These are phyloP conservation scores for Notarius lentiginosus DNA, from an alignment of 2,113 vertebrate genomes.

Conservation along the genomic window DNA sequence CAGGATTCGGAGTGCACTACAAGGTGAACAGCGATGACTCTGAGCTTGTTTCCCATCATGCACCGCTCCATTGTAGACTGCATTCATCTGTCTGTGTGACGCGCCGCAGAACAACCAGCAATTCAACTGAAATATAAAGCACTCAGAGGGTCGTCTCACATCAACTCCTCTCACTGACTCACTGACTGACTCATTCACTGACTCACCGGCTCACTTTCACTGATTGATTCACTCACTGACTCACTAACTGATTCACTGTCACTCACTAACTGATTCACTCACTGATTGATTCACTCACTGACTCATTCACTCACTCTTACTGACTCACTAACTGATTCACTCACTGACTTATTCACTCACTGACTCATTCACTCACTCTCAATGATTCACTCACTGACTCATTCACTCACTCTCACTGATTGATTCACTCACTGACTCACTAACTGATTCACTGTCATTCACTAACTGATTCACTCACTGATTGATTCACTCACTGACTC, in stretches of 20 bases:
- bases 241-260: neutral
- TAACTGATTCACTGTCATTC: neutral
- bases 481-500: neutral
- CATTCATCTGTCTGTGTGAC: slow-evolving; percentile 28
- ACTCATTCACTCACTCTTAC: neutral
- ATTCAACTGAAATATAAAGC: neutral
- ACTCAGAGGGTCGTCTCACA: neutral
- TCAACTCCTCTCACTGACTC: too few species aligned
- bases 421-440: too few species aligned
- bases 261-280: neutral
- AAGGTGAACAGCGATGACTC: slow-evolving; percentile 36
- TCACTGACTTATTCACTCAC: too few species aligned
- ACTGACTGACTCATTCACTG: neutral
- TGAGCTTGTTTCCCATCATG: slow-evolving; percentile 22
- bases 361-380: neutral
- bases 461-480: neutral
- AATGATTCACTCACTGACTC: neutral
- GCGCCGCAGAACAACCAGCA: neutral
- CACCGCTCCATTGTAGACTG: slow-evolving; percentile 18
- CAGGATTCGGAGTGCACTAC: slow-evolving; percentile 34
- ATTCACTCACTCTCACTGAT: neutral
- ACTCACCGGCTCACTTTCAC: neutral
- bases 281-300: neutral
- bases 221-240: neutral
- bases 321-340: neutral